Base-by-base conservation (phyloP, 2,797 vertebrate species). In the Lagodon rhomboides region DNA sequence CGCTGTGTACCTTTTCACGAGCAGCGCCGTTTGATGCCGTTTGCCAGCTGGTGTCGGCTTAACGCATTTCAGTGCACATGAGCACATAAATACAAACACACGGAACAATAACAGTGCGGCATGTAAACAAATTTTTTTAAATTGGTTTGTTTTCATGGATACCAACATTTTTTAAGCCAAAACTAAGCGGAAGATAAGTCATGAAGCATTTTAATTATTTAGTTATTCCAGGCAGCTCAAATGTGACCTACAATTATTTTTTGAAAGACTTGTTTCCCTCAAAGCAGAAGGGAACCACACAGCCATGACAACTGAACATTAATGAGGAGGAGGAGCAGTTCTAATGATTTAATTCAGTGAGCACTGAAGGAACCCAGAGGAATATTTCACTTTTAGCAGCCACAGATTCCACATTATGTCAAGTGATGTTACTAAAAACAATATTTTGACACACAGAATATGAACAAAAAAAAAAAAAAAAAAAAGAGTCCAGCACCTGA, bases 31-130 rank as follows among this genome's bases (percentile, higher is more conserved):
- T 63, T 38, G 11, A 67, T 60, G 34, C 63, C 30, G 66, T 85
- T 80, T 71, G 75, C 79, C 80, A 75, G 75, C 78, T 82, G 74
- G 80, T 88, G 70, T 85, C 82, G 63, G 66, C 84, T 76, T 75
- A 71, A 80, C 38, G 25, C 79, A 73, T 67, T 77, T 80, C 62
- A 71, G 22, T 62, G 72, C 73, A 68, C 30, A 68, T 43, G n/a
- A 10, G 44, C 25, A 34, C 18, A 53, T 23, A 43, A 46, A 55
- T 55, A 23, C 22, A 27, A 61, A 67, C 61, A 49, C 27, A 51
- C 46, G 47, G 8, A 44, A 38, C 27, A 49, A 18, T 13, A 63
- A 43, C 47, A 72, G 53, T 25, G 25, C n/a, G 23, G 58, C 30
- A 60, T 27, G 5, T 55, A 15, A 55, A 44, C 50, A 51, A 12